Percentiles rank a stretch among this genome's conserved stretches.
Conservation (phyloP, 2,888 invertebrate genomes). For the Parnassius apollo region DNA sequence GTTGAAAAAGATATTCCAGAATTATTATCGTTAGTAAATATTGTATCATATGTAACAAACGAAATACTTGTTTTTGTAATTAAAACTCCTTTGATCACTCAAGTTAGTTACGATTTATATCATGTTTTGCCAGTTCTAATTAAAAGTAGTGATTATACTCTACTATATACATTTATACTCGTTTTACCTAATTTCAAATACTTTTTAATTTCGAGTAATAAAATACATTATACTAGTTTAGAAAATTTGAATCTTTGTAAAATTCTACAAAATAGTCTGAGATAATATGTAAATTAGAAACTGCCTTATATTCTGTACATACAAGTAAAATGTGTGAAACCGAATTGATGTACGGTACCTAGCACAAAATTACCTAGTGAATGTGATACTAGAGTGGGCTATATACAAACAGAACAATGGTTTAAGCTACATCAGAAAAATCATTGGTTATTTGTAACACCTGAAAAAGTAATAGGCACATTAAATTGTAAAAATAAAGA, state of each 20-base stretch:
- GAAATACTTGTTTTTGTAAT: neutral
- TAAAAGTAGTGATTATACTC: too few species aligned
- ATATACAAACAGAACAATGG: too few species aligned
- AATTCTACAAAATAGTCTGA: constrained; percentile 14
- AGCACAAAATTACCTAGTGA: constrained; percentile 26
- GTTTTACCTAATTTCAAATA: constrained; percentile 32
- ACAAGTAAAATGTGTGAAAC: constrained; percentile 32
- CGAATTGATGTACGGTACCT: constrained; percentile 30
- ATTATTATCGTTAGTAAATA: too few species aligned
- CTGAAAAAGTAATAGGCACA: neutral
- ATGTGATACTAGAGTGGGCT: constrained; percentile 29
- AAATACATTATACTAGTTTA: constrained; percentile 27
- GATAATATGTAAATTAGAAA: constrained; percentile 29
- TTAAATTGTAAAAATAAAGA: neutral
- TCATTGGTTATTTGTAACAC: too few species aligned
- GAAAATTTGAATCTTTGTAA: constrained; percentile 29
- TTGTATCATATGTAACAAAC: too few species aligned
- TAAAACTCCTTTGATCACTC: too few species aligned
- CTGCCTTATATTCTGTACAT: constrained; percentile 30
- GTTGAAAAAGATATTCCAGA: too few species aligned
- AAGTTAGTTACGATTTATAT: too few species aligned
- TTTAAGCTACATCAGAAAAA: too few species aligned
- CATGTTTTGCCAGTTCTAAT: too few species aligned
- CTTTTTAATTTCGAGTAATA: constrained; percentile 28
- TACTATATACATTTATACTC: constrained; percentile 26